phyloP scores from a whole-genome alignment of 2,888 invertebrate genomes.

The Cremastobaeus sp. region DNA sequence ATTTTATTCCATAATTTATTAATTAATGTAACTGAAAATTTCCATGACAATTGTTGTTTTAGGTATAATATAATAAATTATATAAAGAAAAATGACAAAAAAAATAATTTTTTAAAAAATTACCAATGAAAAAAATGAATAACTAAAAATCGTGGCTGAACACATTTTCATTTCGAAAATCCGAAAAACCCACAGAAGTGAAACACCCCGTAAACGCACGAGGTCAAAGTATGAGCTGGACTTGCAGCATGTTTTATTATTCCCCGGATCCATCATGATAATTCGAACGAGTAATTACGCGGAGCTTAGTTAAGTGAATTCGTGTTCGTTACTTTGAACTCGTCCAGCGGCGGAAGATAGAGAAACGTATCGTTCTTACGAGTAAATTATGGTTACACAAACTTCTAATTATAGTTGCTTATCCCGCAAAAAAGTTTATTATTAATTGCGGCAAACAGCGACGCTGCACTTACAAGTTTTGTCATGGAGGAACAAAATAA shows the following conservation, averaged over 20 bases:
- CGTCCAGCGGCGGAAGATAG: slow-evolving; percentile 26
- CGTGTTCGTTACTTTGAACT: slow-evolving; percentile 45
- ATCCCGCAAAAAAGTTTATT: slow-evolving; percentile 50
- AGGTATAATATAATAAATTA: too few species aligned
- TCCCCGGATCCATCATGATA: slow-evolving; percentile 34
- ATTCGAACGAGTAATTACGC: slow-evolving; percentile 50
- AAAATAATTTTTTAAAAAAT: too few species aligned
- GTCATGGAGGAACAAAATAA: slow-evolving; percentile 34
- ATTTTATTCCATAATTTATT: too few species aligned
- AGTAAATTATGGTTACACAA: slow-evolving; percentile 46
- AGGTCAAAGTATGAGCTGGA: slow-evolving; percentile 22
- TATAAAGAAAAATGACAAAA: too few species aligned
- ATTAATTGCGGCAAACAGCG: slow-evolving; percentile 46
- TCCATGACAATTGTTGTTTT: too few species aligned
- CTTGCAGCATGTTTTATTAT: slow-evolving; percentile 29
- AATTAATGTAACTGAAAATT: too few species aligned
- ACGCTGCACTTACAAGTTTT: slow-evolving; percentile 39
- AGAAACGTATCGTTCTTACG: slow-evolving; percentile 42
- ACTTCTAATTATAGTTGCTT: slow-evolving; percentile 52
- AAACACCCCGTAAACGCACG: background rate
- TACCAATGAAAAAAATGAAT: too few species aligned
- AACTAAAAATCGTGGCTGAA: too few species aligned
- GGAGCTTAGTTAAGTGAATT: slow-evolving; percentile 53
- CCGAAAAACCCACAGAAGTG: background rate
- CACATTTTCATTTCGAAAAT: background rate